Evolutionary conservation across 2,888 invertebrate species (phyloP).

Genomic region (Rhorus exstirpatorius): DNA sequence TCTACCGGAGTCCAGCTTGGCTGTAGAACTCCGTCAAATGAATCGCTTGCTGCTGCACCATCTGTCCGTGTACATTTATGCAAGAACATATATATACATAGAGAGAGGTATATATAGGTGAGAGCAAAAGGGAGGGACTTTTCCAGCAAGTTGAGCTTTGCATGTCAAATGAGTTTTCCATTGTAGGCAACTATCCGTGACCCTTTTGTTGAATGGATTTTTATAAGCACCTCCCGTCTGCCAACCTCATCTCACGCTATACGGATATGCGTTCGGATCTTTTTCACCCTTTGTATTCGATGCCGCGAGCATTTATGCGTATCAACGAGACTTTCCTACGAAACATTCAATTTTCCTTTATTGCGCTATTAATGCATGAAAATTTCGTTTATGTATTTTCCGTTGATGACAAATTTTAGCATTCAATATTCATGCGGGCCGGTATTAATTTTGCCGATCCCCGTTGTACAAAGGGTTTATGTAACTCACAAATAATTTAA

Average conservation of each 20-base stretch:
- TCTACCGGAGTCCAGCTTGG: conserved; percentile 11
- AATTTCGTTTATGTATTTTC: not conserved
- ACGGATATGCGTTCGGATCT: not conserved
- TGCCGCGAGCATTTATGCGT: not conserved
- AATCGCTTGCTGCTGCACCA: conserved; percentile 52
- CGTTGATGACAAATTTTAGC: not conserved
- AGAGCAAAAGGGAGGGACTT: conserved; percentile 10
- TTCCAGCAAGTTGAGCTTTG: conserved; percentile 57
- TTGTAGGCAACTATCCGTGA: conserved; percentile 37
- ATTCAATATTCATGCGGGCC: not conserved
- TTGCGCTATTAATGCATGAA: not conserved
- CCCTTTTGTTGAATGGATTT: conserved; percentile 34
- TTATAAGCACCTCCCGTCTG: not conserved
- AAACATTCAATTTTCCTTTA: not conserved
- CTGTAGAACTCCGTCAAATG: conserved; percentile 45
- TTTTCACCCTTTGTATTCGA: not conserved
- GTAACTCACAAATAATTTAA: no score
- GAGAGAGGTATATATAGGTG: not conserved
- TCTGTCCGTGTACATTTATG: conserved; percentile 20
- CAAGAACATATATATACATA: no score
- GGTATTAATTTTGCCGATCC: not conserved
- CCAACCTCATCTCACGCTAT: not conserved
- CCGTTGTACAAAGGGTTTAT: no score
- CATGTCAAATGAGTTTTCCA: conserved; percentile 57
- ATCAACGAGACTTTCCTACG: conserved; percentile 5